phyloP scores from a whole-genome alignment of 2,888 invertebrate species.

The Pomacea canaliculata region DNA sequence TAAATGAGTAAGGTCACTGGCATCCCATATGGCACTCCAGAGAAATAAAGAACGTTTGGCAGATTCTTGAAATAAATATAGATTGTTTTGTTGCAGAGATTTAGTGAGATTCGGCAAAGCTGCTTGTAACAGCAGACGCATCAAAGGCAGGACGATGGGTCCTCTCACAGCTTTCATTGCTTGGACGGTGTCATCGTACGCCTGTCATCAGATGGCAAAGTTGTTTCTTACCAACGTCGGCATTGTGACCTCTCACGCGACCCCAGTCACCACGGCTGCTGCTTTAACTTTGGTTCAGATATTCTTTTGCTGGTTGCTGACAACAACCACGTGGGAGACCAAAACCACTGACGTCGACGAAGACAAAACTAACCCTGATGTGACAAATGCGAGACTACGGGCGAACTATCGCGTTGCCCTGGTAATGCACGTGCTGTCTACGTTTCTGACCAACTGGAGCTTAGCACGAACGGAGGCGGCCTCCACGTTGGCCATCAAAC shows the following conservation, averaged over 20 bases:
- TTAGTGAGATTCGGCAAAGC: too few species aligned
- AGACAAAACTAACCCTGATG: too few species aligned
- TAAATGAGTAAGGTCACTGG: constrained; percentile 31
- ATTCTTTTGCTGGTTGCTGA: background rate
- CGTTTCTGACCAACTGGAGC: too few species aligned
- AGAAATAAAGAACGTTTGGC: constrained; percentile 38
- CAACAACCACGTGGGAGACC: too few species aligned
- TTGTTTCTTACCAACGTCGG: background rate
- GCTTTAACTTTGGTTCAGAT: constrained; percentile 6
- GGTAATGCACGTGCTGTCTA: too few species aligned
- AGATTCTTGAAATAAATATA: constrained; percentile 33
- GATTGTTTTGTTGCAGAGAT: constrained; percentile 3
- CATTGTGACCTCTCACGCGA: background rate
- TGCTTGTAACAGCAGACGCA: too few species aligned
- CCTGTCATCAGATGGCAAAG: constrained; percentile 36
- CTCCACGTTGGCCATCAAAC: too few species aligned
- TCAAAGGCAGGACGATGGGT: too few species aligned
- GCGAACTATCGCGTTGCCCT: background rate
- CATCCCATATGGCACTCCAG: constrained; percentile 38
- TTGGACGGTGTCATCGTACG: constrained; percentile 41
- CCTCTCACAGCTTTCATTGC: constrained; percentile 24
- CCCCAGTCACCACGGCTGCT: background rate
- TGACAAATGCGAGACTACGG: background rate
- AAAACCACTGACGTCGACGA: too few species aligned
- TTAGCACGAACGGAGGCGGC: too few species aligned